Percentiles rank a stretch among this genome's conserved stretches.
Evolutionary conservation across 2,888 invertebrate species (phyloP).

Genomic region (Tachystola acroxantha): DNA sequence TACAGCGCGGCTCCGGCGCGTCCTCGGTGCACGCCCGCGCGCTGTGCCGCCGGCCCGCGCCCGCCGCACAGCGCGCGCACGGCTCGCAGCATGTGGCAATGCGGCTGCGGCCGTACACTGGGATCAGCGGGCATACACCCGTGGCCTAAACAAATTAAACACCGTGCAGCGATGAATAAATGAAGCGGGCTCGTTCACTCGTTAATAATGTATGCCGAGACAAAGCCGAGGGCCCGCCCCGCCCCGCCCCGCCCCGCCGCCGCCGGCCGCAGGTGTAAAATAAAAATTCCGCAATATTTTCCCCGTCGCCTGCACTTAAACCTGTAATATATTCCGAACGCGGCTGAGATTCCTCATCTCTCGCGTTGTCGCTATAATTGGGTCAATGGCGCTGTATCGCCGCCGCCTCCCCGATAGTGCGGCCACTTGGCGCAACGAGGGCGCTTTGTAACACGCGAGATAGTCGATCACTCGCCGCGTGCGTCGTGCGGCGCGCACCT

Average conservation of each 20-base stretch:
- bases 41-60: no score
- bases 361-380: slow-evolving; percentile 24
- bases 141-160: slow-evolving; percentile 29
- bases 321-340: neutral
- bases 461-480: no score
- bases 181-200: slow-evolving; percentile 22
- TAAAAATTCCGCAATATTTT: neutral
- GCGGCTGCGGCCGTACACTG: no score
- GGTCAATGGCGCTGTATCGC: slow-evolving; percentile 35
- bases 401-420: no score
- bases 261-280: neutral
- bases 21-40: no score
- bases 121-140: no score
- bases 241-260: no score
- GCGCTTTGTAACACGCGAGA: neutral
- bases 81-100: no score
- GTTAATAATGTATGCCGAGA: slow-evolving; percentile 11
- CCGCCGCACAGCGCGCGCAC: no score
- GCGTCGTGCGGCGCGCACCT: slow-evolving; percentile 1
- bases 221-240: neutral
- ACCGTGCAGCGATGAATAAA: slow-evolving; percentile 24
- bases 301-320: neutral
- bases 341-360: slow-evolving; percentile 17
- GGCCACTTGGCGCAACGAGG: neutral
- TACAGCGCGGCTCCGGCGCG: no score